phyloP scores from a whole-genome alignment of 2,797 vertebrate genomes.

The Bufotes viridis region DNA sequence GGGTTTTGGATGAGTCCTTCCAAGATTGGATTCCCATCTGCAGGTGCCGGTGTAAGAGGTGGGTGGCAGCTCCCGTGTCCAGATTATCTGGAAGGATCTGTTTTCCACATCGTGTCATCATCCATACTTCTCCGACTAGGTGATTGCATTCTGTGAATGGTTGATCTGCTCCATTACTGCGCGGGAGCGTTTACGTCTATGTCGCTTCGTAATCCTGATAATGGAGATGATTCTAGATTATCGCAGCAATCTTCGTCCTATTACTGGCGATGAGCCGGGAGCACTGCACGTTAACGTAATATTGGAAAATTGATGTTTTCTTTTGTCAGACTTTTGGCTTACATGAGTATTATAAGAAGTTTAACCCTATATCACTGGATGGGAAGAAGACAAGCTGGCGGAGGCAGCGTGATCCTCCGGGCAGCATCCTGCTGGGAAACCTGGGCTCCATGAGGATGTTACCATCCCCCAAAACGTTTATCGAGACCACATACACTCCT shows the following conservation, averaged over 20 bases:
- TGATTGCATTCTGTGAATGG: not conserved
- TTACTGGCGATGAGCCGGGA: not conserved
- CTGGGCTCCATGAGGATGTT: too few relatives aligned
- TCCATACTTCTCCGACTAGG: not conserved
- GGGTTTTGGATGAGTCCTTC: too few relatives aligned
- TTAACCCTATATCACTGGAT: not conserved
- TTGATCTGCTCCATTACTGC: not conserved
- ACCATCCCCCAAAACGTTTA: too few relatives aligned
- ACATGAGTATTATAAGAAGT: not conserved
- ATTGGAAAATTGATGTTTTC: constrained; percentile 11
- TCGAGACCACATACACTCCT: too few relatives aligned
- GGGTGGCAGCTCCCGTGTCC: too few relatives aligned
- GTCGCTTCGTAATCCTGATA: not conserved
- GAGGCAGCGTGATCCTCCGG: too few relatives aligned
- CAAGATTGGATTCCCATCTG: too few relatives aligned
- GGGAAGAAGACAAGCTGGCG: too few relatives aligned
- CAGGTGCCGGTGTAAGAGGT: too few relatives aligned
- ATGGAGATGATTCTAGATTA: not conserved
- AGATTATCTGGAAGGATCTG: not conserved
- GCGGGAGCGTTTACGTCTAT: not conserved
- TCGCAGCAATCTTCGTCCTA: not conserved
- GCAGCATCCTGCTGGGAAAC: too few relatives aligned
- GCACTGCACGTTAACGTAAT: constrained; percentile 11
- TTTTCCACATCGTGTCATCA: not conserved
- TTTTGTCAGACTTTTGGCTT: not conserved